Base-by-base conservation (phyloP, 2,113 vertebrate genomes). In the Epinephelus cyanopodus region DNA sequence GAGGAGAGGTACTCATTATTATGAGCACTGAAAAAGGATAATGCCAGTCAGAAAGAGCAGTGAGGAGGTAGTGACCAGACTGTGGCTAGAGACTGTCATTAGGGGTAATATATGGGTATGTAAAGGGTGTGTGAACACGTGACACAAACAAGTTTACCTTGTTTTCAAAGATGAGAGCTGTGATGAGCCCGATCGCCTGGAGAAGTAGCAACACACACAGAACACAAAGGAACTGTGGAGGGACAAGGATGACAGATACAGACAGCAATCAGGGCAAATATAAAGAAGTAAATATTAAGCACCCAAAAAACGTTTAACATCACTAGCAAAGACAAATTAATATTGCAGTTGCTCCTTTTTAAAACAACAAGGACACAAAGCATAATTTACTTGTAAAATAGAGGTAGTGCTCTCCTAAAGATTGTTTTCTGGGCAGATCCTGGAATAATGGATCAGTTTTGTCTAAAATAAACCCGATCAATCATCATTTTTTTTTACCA, bases 151-250 rank as follows among this genome's bases (percentile, higher is more conserved):
- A 17, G n/a, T 66, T 79, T 79, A 97, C 97, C 96, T 96, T 95
- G 81, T 94, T 97, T 71, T 96, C 96, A 74, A 96, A 97, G 87
- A 97, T 93, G 61, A 98, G 94, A 12, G 96, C 96, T 0, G 94
- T 83, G 76, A 96, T 90, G 15, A 98, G 88, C 0, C 95, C 95
- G 15, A 97, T 64, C 0, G 96, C 83, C 90, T 98, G 96, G 0
- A 92, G 94, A 3, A 96, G 80, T 90, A 98, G 95, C 80, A 98
- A 89, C 21, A 89, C 94, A 89, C 97, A 95, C 15, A 98, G 96
- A 15, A 97, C 94, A 84, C 97, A 97, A 81, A 97, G 96, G 88
- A 98, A 98, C 97, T 98, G 93, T 4, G 73, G 73, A 85, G 33
- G 60, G 42, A 63, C 21, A 70, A 52, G 15, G 7, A 77, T 0